Evolutionary conservation across 2,888 invertebrate genomes (phyloP), one percentile per base, ranked within the genome.

Genomic region (Dynastes grantii): DNA sequence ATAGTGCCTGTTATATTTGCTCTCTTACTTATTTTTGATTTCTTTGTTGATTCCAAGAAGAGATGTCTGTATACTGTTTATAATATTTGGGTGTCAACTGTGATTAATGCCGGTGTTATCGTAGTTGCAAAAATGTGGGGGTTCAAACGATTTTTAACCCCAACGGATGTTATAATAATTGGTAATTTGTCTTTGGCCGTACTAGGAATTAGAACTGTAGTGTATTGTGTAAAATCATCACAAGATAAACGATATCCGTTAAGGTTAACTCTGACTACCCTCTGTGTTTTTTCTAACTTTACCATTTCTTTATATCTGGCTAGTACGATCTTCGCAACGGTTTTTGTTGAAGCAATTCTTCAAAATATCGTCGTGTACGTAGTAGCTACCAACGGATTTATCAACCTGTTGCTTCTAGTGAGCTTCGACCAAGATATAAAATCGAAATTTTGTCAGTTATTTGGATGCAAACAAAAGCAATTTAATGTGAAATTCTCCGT

Each of bases 1-100:
- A 75, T 61, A 22, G 9, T 61, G 9, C 73, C 73, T 4, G 61
- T 75, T 22, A 75, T 37, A 13, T 75, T 75, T 45, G 73, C 73
- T 1, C 5, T 61, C 9, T 27, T 75, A 11, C n/a, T 61, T 61
- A 61, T 75, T 8, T 75, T 75, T 29, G 73, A 75, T 49, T 45
- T 49, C 6, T 75, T 75, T 22, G 11, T 75, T 11, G 63, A 75
- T 6, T 75, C 73, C 0, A 63, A 61, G 6, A 61, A 63, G 22
- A 27, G n/a, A 4, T 75, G 73, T 45, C 45, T 55, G 6, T 75
- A 37, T 13, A 29, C 45, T 13, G 45, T 75, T 13, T 75, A 75
- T 45, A 75, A 61, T 49, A 45, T 75, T 45, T 75, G 73, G 73
- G 40, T 40, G n/a, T 61, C 73, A 13, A 29, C 45, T 5, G 22